A percentile compares a stretch with the other conserved stretches of the same genome.
These are phyloP conservation scores for Cochlearius cochlearius DNA, from an alignment of 2,113 vertebrate species.

Conservation along the genomic window DNA sequence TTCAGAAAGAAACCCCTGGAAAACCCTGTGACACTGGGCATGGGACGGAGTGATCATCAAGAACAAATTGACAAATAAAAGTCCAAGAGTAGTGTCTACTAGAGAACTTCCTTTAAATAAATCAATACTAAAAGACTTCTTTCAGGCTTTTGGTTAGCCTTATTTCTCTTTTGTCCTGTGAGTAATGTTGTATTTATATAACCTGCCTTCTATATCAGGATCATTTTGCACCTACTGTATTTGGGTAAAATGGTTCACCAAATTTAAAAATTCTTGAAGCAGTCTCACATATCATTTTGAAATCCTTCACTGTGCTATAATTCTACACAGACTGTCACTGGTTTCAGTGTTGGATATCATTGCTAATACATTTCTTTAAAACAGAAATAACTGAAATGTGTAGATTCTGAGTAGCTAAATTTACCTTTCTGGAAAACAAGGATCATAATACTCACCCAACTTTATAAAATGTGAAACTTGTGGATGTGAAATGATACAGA, in stretches of 20 bases:
- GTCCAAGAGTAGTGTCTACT: neutral
- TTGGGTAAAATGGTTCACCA: neutral
- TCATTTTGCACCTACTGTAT: neutral
- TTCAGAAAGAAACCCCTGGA: neutral
- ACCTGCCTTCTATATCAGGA: fast-evolving
- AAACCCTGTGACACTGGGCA: neutral
- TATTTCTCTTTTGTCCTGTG: neutral
- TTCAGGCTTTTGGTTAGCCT: neutral
- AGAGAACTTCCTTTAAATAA: neutral
- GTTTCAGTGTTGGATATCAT: neutral
- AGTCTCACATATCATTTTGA: neutral
- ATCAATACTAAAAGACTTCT: neutral
- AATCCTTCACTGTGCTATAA: neutral
- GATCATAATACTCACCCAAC: neutral
- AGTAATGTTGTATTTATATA: neutral
- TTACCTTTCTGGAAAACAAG: neutral
- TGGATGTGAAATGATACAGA: neutral
- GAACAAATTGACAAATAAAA: neutral
- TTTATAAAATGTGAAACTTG: neutral
- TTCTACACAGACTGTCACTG: neutral
- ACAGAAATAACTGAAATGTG: neutral
- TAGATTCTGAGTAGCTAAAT: neutral
- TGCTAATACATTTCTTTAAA: neutral
- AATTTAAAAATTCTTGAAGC: neutral
- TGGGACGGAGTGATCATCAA: neutral